These are phyloP conservation scores for Anthopleura sola DNA, from an alignment of 64 coral and sea anemone genomes.

Conservation along the genomic window DNA sequence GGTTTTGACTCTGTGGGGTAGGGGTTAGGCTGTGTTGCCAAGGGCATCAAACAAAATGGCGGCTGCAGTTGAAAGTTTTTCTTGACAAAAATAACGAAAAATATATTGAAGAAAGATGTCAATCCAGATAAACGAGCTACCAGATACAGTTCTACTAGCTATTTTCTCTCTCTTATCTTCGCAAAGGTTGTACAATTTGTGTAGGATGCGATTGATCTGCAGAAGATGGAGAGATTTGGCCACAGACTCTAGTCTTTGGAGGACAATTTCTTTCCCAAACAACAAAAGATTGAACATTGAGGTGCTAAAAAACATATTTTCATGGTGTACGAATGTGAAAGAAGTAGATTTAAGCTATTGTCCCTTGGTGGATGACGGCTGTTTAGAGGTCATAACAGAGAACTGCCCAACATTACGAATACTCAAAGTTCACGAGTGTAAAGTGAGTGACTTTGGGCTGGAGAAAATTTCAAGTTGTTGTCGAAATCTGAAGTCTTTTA, in stretches of 20 bases:
- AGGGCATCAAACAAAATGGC: neutral
- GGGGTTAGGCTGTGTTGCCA: neutral
- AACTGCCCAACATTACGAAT: constrained; percentile 46
- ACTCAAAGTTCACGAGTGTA: constrained; percentile 39
- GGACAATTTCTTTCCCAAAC: constrained; percentile 44
- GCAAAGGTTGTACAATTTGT: constrained; percentile 55
- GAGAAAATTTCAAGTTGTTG: constrained; percentile 21
- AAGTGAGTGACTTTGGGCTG: constrained; percentile 37
- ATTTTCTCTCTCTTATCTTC: constrained; percentile 45
- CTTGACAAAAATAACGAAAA: neutral
- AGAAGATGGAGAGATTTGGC: constrained; percentile 56
- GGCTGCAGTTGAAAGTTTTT: neutral
- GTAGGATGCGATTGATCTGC: constrained; percentile 57
- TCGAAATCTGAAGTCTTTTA: constrained; percentile 10
- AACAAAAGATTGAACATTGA: constrained; percentile 34
- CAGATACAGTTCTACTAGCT: constrained; percentile 50
- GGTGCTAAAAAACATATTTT: constrained; percentile 35
- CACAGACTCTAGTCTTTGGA: constrained; percentile 68
- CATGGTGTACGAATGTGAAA: constrained; percentile 29
- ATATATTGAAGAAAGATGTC: neutral
- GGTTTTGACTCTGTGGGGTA: neutral
- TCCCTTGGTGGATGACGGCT: constrained; percentile 36
- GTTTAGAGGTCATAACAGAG: constrained; percentile 49
- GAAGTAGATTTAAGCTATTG: constrained; percentile 48
- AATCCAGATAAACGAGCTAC: constrained; percentile 32